Conservation (phyloP, 2,888 invertebrate species). For the Leptura quadrifasciata region DNA sequence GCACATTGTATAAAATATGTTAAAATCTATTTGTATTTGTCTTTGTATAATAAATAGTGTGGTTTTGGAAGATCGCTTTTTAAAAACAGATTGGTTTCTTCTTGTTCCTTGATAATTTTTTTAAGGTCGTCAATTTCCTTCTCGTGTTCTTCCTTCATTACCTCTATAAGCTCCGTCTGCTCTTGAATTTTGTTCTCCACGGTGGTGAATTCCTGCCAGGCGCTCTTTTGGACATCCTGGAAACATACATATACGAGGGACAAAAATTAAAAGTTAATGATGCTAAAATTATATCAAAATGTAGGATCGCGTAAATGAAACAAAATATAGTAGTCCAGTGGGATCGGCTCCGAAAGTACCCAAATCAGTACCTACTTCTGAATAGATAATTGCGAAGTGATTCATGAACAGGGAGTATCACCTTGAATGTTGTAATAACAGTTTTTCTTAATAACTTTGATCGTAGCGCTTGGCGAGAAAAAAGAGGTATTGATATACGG, state of each 20-base stretch:
- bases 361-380: too few relatives aligned
- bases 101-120: constrained; percentile 73
- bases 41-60: constrained; percentile 69
- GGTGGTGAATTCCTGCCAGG: constrained; percentile 75
- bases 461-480: too few relatives aligned
- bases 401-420: too few relatives aligned
- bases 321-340: too few relatives aligned
- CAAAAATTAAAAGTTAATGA: constrained; percentile 7
- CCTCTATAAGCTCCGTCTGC: constrained; percentile 73
- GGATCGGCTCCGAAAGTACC: too few relatives aligned
- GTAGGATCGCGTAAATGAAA: too few relatives aligned
- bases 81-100: constrained; percentile 69
- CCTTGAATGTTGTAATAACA: too few relatives aligned
- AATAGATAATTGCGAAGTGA: too few relatives aligned
- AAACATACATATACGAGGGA: constrained; percentile 39
- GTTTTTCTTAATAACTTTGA: too few relatives aligned
- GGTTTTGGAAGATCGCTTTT: constrained; percentile 67
- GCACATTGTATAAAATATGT: constrained; percentile 17
- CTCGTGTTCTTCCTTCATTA: constrained; percentile 74
- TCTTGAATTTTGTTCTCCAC: constrained; percentile 75
- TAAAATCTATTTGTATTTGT: constrained; percentile 64
- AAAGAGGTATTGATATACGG: too few relatives aligned
- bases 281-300: background rate
- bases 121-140: constrained; percentile 74
- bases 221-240: constrained; percentile 75